Percentiles rank a stretch among this genome's conserved stretches.
Evolutionary conservation across 1,140 invertebrate species (phyloP).

Genomic region (Parapsyche elsis): DNA sequence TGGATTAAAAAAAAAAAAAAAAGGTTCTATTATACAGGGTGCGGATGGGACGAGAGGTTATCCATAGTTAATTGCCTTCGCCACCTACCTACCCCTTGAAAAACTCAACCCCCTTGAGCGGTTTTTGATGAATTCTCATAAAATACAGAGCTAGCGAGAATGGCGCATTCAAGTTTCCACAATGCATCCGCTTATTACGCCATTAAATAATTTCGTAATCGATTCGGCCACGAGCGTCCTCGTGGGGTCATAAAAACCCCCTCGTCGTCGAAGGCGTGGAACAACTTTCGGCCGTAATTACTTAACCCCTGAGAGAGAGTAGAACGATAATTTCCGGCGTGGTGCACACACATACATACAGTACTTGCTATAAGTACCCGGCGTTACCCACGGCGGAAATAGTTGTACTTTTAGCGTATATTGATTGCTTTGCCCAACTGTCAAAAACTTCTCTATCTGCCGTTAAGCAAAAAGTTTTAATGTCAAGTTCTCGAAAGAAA

Average conservation of each 20-base stretch:
- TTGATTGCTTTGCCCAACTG: too few species aligned
- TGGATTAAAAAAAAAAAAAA: background rate
- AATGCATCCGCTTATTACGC: constrained; percentile 40
- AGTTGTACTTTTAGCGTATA: too few species aligned
- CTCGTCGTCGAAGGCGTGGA: constrained; percentile 11
- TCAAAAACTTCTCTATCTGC: too few species aligned
- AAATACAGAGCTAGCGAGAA: background rate
- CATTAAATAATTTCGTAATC: constrained; percentile 45
- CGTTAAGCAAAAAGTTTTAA: too few species aligned
- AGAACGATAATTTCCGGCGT: constrained; percentile 1
- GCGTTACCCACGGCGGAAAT: too few species aligned
- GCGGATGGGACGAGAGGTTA: background rate
- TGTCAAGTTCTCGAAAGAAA: too few species aligned
- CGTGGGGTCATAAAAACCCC: constrained; percentile 39
- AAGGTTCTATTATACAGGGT: background rate
- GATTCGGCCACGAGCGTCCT: constrained; percentile 35
- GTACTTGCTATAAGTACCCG: too few species aligned
- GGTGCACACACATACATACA: background rate
- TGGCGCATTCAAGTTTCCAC: constrained; percentile 23
- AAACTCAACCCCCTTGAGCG: background rate
- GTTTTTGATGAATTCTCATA: background rate
- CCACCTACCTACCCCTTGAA: background rate
- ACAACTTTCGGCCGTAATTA: constrained; percentile 40
- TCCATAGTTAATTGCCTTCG: background rate
- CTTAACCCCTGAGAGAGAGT: constrained; percentile 22